A percentile compares a stretch with the other conserved stretches of the same genome.
These are phyloP conservation scores for Chaetodon trifasciatus DNA, from an alignment of 2,797 vertebrate genomes.

Conservation along the genomic window DNA sequence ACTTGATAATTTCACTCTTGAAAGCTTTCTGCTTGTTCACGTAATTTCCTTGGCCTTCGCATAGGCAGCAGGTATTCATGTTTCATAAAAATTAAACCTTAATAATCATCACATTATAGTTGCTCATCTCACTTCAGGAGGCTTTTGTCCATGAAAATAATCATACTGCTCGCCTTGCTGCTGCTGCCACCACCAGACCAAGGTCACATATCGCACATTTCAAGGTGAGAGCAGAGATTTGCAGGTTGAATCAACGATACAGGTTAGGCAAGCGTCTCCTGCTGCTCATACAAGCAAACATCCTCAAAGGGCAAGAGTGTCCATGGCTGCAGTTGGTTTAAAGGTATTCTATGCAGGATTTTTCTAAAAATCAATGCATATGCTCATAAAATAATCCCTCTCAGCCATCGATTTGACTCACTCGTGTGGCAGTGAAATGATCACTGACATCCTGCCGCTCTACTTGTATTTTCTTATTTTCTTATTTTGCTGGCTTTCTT, in stretches of 20 bases:
- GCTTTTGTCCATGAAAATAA: not conserved
- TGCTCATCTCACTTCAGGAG: not conserved
- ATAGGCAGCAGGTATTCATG: not conserved
- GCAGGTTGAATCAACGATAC: not conserved
- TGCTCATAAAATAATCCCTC: no score
- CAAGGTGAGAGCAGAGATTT: not conserved
- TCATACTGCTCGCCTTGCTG: not conserved
- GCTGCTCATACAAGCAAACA: not conserved
- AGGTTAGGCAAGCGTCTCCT: not conserved
- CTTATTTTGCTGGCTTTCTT: no score
- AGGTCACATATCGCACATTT: not conserved
- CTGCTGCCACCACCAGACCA: not conserved
- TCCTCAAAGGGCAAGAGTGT: not conserved
- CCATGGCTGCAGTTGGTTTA: no score
- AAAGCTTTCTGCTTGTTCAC: no score
- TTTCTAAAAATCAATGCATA: no score
- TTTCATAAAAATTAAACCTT: not conserved
- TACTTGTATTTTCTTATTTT: no score
- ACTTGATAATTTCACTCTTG: no score
- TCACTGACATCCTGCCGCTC: no score
- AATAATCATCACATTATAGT: not conserved
- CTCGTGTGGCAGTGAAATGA: no score
- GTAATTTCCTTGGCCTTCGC: not conserved
- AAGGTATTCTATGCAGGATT: no score
- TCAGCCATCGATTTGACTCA: no score